Evolutionary conservation across 2,113 vertebrate species (phyloP).

Genomic region (Neogale vison): DNA sequence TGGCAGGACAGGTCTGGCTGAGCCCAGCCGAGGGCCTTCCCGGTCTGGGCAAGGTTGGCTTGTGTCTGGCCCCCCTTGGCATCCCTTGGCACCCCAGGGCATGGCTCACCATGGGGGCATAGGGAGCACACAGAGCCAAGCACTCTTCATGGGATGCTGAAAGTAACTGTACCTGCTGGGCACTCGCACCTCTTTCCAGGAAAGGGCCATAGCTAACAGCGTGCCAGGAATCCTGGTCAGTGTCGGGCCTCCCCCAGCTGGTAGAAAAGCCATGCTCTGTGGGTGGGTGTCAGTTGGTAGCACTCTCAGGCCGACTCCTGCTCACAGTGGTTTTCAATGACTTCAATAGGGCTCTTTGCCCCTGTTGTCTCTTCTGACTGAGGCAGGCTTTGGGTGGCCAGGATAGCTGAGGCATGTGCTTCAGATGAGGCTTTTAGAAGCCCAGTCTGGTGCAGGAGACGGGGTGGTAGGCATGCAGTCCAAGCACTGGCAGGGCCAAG

Average conservation of each 20-base stretch:
- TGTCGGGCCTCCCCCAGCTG: too few species aligned
- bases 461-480: background rate
- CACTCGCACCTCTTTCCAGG: fast-evolving
- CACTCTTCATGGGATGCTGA: background rate
- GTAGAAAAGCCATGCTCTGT: background rate
- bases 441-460: background rate
- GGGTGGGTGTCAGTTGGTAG: background rate
- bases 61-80: too few species aligned
- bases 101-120: background rate
- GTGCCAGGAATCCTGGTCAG: background rate
- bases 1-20: background rate
- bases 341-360: background rate
- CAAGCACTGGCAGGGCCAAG: background rate
- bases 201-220: background rate
- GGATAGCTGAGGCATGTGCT: background rate
- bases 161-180: background rate
- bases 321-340: background rate
- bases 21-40: background rate
- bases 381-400: background rate
- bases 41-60: too few species aligned
- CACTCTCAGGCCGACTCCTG: background rate
- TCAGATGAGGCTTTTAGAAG: background rate
- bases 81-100: background rate
- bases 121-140: background rate
- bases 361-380: background rate